Percentiles rank a stretch among this genome's conserved stretches.
phyloP scores from a whole-genome alignment of 2,113 vertebrate species.

The Gambusia affinis region DNA sequence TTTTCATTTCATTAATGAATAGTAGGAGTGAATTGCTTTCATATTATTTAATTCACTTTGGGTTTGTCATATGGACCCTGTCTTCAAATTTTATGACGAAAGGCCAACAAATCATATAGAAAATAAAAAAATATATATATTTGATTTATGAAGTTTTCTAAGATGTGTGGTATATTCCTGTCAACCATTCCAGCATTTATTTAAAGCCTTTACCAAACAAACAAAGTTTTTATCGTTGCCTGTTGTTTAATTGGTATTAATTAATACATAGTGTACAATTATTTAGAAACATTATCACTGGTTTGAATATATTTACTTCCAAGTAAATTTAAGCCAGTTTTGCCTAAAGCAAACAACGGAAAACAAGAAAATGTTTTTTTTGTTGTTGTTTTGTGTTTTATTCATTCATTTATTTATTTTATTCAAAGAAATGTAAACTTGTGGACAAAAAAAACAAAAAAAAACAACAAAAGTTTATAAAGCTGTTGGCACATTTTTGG shows the following conservation, averaged over 20 bases:
- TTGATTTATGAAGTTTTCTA: too few relatives aligned
- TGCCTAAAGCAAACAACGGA: constrained; percentile 34
- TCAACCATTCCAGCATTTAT: not conserved
- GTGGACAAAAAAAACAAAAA: constrained; percentile 51
- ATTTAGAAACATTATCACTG: not conserved
- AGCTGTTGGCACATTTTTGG: constrained; percentile 63
- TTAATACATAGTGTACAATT: not conserved
- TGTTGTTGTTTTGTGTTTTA: constrained; percentile 5
- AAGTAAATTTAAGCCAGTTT: constrained; percentile 11
- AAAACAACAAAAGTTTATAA: constrained; percentile 60
- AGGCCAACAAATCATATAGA: too few relatives aligned
- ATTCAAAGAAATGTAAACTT: constrained; percentile 53
- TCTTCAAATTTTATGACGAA: too few relatives aligned
- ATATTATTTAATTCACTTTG: too few relatives aligned
- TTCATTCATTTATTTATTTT: not conserved
- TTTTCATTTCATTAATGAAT: too few relatives aligned
- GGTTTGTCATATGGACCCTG: too few relatives aligned
- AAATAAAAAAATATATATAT: too few relatives aligned
- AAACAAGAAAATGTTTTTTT: constrained; percentile 25
- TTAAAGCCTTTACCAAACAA: not conserved
- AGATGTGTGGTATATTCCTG: not conserved
- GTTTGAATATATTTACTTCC: constrained; percentile 11
- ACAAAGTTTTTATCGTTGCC: not conserved
- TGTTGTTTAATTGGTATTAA: not conserved
- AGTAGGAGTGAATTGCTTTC: too few relatives aligned